Evolutionary conservation across 2,797 vertebrate genomes (phyloP).

Genomic region (Yasuhikotakia modesta): DNA sequence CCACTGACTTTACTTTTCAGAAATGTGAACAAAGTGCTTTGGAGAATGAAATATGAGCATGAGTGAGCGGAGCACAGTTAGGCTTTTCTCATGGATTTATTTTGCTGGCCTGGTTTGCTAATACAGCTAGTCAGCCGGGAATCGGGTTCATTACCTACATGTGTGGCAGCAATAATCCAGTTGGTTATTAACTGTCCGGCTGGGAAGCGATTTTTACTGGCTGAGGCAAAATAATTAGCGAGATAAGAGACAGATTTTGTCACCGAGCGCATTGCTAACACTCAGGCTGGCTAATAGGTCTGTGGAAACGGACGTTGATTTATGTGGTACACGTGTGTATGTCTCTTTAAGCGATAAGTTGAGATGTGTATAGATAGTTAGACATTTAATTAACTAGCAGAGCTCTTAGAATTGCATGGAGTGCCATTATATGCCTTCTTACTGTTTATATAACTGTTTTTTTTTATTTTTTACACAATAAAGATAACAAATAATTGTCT

Average conservation of each 20-base stretch:
- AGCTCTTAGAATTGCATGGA: neutral
- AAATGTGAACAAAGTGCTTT: neutral
- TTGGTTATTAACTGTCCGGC: conserved; percentile 42
- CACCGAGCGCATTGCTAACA: neutral
- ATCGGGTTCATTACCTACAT: conserved; percentile 44
- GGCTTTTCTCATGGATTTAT: conserved; percentile 15
- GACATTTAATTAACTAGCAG: conserved; percentile 6
- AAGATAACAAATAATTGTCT: neutral
- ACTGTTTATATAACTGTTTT: neutral
- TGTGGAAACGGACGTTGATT: conserved; percentile 24
- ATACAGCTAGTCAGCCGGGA: conserved; percentile 24
- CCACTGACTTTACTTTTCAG: neutral
- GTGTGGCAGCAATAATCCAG: conserved; percentile 38
- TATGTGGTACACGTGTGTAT: neutral
- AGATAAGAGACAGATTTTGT: conserved; percentile 38
- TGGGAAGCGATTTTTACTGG: conserved; percentile 28
- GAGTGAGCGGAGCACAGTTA: conserved; percentile 1
- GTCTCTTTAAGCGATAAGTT: conserved; percentile 28
- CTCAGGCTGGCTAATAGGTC: conserved; percentile 26
- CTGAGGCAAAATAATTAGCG: conserved; percentile 29
- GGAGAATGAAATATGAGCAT: neutral
- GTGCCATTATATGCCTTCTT: neutral
- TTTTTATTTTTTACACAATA: neutral
- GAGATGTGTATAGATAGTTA: conserved; percentile 9
- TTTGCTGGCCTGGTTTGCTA: conserved; percentile 21